Evolutionary conservation across 1,140 invertebrate species (phyloP), one percentile per base, ranked within the genome.

Genomic region (Sycophila sp.): DNA sequence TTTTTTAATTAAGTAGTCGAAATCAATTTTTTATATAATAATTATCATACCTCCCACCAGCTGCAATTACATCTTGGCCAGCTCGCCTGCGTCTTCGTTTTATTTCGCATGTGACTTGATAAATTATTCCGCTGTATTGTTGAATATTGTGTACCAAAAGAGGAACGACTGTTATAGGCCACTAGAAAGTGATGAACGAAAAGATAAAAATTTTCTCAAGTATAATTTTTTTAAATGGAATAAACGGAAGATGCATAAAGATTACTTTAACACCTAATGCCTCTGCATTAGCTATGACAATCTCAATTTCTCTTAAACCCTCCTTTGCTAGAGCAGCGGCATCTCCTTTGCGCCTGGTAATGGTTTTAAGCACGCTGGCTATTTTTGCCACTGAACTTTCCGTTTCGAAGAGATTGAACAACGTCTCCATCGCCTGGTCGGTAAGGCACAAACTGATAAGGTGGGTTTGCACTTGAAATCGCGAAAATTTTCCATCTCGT

Each of bases 201-300:
- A n/a, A n/a, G n/a, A n/a, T 17, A 34, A 45, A 40, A 15, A 36
- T 4, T 58, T 42, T 19, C 15, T 7, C 1, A n/a, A n/a, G n/a
- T n/a, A n/a, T n/a, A n/a, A n/a, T n/a, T n/a, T n/a, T n/a, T n/a
- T n/a, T n/a, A n/a, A n/a, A n/a, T n/a, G n/a, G n/a, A n/a, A n/a
- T n/a, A n/a, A n/a, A n/a, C n/a, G n/a, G n/a, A n/a, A n/a, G n/a
- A n/a, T n/a, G n/a, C n/a, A n/a, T n/a, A n/a, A n/a, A n/a, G n/a
- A n/a, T 68, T 85, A 95, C 92, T 79, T 91, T 92, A 2, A 95
- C 89, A 2, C 94, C 94, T 24, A 96, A 85, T 28, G 88, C 86
- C 76, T 91, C 88, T 11, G 92, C 89, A 78, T 93, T 85, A 22
- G 87, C 86, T 36, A 92, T 90, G 2, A 96, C 89, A 4, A 84